Percentiles rank a stretch among this genome's conserved stretches.
Evolutionary conservation across 2,888 invertebrate species (phyloP).

Genomic region (Chironomus riparius): DNA sequence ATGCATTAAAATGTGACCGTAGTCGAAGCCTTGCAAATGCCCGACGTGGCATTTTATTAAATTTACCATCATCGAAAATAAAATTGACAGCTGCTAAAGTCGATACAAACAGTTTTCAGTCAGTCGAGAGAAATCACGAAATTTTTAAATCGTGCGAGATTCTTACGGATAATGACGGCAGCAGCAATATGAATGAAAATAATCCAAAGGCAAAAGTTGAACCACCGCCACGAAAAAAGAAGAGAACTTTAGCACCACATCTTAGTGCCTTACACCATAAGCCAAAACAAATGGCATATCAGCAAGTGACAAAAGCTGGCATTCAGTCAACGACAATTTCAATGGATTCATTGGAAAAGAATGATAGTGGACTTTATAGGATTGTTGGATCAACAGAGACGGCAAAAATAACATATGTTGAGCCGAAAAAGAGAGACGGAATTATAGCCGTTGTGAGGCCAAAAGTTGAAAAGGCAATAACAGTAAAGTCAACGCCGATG

Average conservation of each 20-base stretch:
- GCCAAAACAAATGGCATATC: neutral
- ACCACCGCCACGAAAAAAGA: constrained; percentile 16
- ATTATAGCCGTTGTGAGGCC: neutral
- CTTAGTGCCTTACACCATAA: neutral
- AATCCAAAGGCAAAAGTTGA: neutral
- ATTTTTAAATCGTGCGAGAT: constrained; percentile 13
- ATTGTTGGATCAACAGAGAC: neutral
- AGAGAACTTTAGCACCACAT: neutral
- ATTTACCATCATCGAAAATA: neutral
- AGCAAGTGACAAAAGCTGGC: neutral
- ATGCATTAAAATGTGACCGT: constrained; percentile 28
- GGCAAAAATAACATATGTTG: constrained; percentile 1
- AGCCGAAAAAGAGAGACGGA: neutral
- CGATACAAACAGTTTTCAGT: neutral
- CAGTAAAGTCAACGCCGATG: neutral
- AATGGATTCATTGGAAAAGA: neutral
- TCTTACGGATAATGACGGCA: neutral
- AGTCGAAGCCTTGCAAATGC: constrained; percentile 15
- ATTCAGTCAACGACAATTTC: neutral
- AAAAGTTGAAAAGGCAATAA: constrained; percentile 18
- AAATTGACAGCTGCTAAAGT: neutral
- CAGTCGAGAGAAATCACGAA: constrained; percentile 12
- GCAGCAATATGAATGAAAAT: neutral
- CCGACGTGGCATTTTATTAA: constrained; percentile 14
- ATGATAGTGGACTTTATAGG: constrained; percentile 13